Conservation (phyloP, 2,797 vertebrate genomes). For the Cebuella pygmaea region DNA sequence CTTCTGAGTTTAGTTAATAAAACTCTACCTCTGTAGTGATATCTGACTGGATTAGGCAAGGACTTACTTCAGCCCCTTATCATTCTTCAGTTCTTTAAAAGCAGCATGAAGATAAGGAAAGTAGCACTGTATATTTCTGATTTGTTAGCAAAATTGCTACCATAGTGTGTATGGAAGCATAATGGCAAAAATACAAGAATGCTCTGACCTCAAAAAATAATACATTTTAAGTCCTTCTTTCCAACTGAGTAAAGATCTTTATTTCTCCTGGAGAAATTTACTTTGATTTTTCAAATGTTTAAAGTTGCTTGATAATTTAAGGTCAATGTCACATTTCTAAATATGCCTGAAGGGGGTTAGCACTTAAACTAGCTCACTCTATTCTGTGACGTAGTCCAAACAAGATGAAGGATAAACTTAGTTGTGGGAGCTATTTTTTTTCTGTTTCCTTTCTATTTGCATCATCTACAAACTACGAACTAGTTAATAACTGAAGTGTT, state of each 20-base stretch:
- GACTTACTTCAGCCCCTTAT: neutral
- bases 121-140: neutral
- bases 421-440: neutral
- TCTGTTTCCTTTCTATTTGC: slow-evolving; percentile 37
- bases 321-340: neutral
- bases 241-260: neutral
- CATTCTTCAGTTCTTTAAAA: slow-evolving; percentile 1
- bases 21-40: neutral
- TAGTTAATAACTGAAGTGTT: slow-evolving; percentile 25
- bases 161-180: neutral
- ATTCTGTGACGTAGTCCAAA: neutral
- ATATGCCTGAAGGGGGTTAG: neutral
- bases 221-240: neutral
- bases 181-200: slow-evolving; percentile 15
- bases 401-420: neutral
- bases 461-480: neutral
- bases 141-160: neutral
- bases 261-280: slow-evolving; percentile 39
- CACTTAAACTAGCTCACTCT: neutral
- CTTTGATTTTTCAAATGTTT: slow-evolving; percentile 53
- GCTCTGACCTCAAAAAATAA: neutral
- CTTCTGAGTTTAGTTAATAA: neutral
- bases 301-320: slow-evolving; percentile 45
- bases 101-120: neutral
- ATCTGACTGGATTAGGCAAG: neutral